These are phyloP conservation scores for Conistra vaccinii DNA, from an alignment of 2,888 invertebrate genomes.

Conservation along the genomic window DNA sequence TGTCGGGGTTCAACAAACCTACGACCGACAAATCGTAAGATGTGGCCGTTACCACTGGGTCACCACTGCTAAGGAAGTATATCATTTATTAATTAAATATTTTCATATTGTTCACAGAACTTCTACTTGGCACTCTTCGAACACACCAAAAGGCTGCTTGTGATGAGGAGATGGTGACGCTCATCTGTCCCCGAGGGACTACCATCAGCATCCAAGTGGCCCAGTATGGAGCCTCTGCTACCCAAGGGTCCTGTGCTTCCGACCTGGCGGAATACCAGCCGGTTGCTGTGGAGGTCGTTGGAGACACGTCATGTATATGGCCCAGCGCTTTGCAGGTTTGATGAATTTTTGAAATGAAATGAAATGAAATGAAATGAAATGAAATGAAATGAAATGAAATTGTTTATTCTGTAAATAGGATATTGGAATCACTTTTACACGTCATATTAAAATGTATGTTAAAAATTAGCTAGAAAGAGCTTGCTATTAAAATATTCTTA, in stretches of 20 bases:
- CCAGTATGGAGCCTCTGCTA: constrained; percentile 94
- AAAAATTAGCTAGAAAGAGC: too few relatives aligned
- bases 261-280: constrained; percentile 88
- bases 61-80: too few relatives aligned
- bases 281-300: constrained; percentile 89
- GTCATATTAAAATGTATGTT: too few relatives aligned
- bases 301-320: constrained; percentile 94
- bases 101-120: constrained; percentile 91
- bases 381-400: too few relatives aligned
- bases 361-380: too few relatives aligned
- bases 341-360: constrained; percentile 29
- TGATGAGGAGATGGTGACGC: constrained; percentile 96
- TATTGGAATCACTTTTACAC: too few relatives aligned
- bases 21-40: too few relatives aligned
- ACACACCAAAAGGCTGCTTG: constrained; percentile 98
- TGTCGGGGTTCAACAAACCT: too few relatives aligned
- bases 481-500: not conserved
- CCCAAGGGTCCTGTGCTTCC: constrained; percentile 87
- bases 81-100: not conserved
- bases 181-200: constrained; percentile 97
- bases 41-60: too few relatives aligned
- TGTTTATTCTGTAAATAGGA: too few relatives aligned
- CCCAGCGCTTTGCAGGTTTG: constrained; percentile 95
- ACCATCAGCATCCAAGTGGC: constrained; percentile 97
- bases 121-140: constrained; percentile 96